Evolutionary conservation across 2,888 invertebrate species (phyloP).

Genomic region (Antheraea yamamai): DNA sequence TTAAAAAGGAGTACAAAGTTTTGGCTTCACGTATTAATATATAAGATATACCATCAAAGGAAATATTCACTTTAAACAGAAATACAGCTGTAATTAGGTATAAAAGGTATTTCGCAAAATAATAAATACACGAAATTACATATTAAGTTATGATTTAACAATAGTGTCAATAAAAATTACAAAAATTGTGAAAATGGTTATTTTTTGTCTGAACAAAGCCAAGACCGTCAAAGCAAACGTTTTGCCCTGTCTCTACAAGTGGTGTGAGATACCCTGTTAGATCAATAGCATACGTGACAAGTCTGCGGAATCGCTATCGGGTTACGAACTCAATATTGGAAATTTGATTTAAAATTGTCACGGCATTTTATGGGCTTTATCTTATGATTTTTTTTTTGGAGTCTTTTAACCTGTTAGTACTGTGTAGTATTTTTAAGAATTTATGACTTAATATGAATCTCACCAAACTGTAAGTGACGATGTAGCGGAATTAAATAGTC

Average conservation of each 20-base stretch:
- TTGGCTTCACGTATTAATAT: too few species aligned
- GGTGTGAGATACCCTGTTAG: neutral
- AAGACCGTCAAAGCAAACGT: neutral
- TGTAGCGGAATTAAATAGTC: neutral
- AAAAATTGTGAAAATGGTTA: neutral
- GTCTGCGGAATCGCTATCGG: slow-evolving; percentile 10
- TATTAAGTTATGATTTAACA: neutral
- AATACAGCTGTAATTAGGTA: too few species aligned
- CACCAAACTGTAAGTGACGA: neutral
- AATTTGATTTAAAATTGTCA: slow-evolving; percentile 10
- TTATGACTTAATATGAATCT: neutral
- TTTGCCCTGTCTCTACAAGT: neutral
- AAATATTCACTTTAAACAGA: too few species aligned
- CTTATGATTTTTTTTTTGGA: neutral
- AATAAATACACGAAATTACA: too few species aligned
- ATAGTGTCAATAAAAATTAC: neutral
- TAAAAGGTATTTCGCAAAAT: neutral
- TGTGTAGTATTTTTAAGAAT: neutral
- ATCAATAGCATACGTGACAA: slow-evolving; percentile 16
- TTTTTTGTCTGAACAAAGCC: neutral
- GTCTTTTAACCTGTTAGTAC: neutral
- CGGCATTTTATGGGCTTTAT: neutral
- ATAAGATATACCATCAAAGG: too few species aligned
- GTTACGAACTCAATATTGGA: neutral
- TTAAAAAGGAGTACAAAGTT: too few species aligned